Evolutionary conservation across 1,140 invertebrate genomes (phyloP), one percentile per base, ranked within the genome.

Genomic region (Hormaphis cornu): DNA sequence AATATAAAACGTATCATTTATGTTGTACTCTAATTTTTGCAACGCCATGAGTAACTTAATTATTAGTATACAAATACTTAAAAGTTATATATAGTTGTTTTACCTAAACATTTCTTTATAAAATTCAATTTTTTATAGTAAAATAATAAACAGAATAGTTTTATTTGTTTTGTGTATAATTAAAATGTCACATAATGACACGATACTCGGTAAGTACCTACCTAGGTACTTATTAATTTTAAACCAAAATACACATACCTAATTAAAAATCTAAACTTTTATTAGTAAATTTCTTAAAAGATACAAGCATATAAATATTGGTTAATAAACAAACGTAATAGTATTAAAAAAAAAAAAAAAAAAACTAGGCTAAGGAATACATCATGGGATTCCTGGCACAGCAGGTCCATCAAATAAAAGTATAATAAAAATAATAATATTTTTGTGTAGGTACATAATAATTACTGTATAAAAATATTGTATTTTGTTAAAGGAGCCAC

Each of bases 251-350:
- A 7, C 7, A 58, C 50, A 46, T 50, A 48, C 35, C 20, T 66
- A 50, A 66, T 66, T 58, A 58, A 66, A 66, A 66, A 66, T 66
- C 61, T 66, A 66, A 48, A 48, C 44, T 66, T 66, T 58, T 66
- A 66, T 66, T 66, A 66, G 61, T 66, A 66, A 61, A 66, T 66
- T 66, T 66, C 61, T 66, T 66, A 66, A 66, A 63, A 66, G 50
- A n/a, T 66, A 66, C 61, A 66, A 66, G 61, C 61, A 66, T 66
- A 66, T 66, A 66, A 66, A 66, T 66, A 66, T 66, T 66, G 28
- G 61, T 66, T 66, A 66, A 66, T 50, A 18, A 66, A 66, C 61
- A 66, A 66, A 66, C 61, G 44, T 66, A 66, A 66, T 66, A 66
- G 48, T 59, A 59, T 9, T 63, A 44, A 44, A 44, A 44, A 63